Evolutionary conservation across 2,797 vertebrate species (phyloP), one percentile per base, ranked within the genome.

Genomic region (Chrosomus eos): DNA sequence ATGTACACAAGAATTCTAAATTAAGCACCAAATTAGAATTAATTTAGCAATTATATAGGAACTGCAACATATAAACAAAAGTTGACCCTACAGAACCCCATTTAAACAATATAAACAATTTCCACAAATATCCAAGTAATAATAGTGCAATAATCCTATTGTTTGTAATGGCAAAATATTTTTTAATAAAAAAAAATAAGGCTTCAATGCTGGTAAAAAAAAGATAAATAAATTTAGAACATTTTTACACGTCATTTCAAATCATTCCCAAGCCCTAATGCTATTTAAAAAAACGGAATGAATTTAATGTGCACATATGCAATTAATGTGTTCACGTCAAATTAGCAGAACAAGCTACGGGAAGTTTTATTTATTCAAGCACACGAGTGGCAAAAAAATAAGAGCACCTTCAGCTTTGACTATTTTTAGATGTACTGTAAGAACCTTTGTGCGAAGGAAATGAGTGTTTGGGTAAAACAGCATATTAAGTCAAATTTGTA

Each of bases 401-500:
- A 26, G n/a, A 58, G 64, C 1, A 11, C 38, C 26, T 67, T 55
- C 62, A 19, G 55, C 43, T 64, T 51, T 19, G 28, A 74, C 43
- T 18, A n/a, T 64, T 83, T 33, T 83, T 10, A 76, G 48, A 76
- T 43, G 14, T 18, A 48, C 45, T 48, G 4, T 4, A 78, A 78
- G 26, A 58, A 43, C 21, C 28, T 79, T 79, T 84, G 26, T 76
- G 60, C 68, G 33, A 77, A 76, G 23, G 2, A 76, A 76, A 83
- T 83, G 2, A 67, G 48, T 55, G 36, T 77, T 83, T 77, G 67
- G 9, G 75, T 28, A 84, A 78, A 79, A 79, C 67, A 84, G 51
- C 40, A 33, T 6, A 84, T 78, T 70, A 78, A 45, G 38, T 71
- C 16, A 21, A 73, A 51, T 40, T 72, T 48, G 13, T 62, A 80